phyloP scores from a whole-genome alignment of 2,888 invertebrate genomes.

The Orthosia incerta region DNA sequence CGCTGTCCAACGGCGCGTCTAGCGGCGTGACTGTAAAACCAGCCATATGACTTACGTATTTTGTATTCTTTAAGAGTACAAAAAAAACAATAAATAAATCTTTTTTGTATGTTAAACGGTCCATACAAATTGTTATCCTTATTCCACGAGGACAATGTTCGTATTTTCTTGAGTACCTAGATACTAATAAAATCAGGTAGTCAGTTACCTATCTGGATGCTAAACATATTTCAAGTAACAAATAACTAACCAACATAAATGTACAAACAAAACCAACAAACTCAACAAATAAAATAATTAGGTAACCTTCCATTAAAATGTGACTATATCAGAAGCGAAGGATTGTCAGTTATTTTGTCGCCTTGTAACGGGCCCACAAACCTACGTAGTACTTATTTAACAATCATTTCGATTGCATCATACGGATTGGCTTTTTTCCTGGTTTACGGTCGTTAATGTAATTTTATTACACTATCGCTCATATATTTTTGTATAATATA shows the following conservation, averaged over 20 bases:
- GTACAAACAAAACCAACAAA: no score
- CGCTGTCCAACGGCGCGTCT: no score
- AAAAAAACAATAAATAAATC: no score
- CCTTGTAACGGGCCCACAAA: slow-evolving; percentile 4
- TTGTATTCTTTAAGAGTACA: no score
- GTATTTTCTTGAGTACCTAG: neutral
- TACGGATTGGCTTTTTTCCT: slow-evolving; percentile 7
- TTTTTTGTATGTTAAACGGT: no score
- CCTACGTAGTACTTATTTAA: neutral
- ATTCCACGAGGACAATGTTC: slow-evolving; percentile 1
- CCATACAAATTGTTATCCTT: neutral
- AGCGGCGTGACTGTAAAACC: no score
- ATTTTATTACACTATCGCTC: neutral
- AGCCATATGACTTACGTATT: no score
- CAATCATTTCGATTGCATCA: slow-evolving; percentile 22
- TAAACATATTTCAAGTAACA: no score
- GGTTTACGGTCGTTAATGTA: neutral
- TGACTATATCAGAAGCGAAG: neutral
- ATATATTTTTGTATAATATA: neutral
- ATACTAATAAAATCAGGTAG: neutral
- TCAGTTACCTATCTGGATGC: neutral
- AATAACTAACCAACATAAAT: no score
- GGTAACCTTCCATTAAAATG: neutral
- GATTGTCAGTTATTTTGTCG: slow-evolving; percentile 1
- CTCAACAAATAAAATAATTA: neutral